phyloP scores from a whole-genome alignment of 2,113 vertebrate species.

The Xiphias gladius region DNA sequence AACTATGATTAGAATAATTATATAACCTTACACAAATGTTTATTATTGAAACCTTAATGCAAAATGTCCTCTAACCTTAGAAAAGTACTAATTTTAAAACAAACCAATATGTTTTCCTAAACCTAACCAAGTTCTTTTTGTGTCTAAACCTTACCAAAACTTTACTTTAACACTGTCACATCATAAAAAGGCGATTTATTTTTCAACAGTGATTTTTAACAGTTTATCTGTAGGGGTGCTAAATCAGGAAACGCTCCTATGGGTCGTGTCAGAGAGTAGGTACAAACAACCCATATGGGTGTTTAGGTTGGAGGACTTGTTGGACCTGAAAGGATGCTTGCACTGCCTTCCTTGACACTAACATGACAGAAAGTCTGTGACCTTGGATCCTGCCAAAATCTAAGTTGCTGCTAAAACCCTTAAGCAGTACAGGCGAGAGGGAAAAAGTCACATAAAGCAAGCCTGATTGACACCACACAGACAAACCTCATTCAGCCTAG shows the following conservation, averaged over 20 bases:
- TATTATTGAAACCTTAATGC: not conserved
- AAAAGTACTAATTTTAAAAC: not conserved
- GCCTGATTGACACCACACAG: not conserved
- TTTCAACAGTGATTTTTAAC: not conserved
- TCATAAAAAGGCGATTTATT: too few relatives aligned
- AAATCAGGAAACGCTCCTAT: not conserved
- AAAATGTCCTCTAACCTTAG: not conserved
- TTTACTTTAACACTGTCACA: not conserved
- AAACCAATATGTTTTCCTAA: not conserved
- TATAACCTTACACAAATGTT: not conserved
- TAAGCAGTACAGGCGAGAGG: not conserved
- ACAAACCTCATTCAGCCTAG: not conserved
- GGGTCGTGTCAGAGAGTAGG: not conserved
- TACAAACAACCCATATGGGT: not conserved
- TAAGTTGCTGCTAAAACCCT: not conserved
- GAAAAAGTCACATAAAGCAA: conserved; percentile 10
- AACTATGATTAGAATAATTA: not conserved
- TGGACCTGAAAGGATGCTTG: not conserved
- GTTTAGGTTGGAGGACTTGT: not conserved
- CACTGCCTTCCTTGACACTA: not conserved
- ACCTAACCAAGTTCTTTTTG: not conserved
- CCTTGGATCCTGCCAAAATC: conserved; percentile 3
- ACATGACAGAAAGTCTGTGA: not conserved
- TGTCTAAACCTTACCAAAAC: not conserved
- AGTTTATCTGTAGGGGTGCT: not conserved